Evolutionary conservation across 2,797 vertebrate genomes (phyloP).

Genomic region (Thalassophryne amazonica): DNA sequence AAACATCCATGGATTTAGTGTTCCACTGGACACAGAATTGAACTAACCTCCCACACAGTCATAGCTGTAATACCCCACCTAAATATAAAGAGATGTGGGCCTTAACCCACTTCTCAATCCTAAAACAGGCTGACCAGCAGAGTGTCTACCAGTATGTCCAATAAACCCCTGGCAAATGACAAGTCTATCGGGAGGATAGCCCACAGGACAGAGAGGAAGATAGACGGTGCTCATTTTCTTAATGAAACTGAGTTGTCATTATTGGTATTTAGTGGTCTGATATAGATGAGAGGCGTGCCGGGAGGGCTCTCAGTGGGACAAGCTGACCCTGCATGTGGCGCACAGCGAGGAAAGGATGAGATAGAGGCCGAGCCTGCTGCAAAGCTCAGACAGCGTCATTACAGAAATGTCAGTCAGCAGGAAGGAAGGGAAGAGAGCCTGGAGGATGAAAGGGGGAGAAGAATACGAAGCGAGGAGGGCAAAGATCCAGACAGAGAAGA

Average conservation of each 20-base stretch:
- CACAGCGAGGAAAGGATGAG: conserved; percentile 16
- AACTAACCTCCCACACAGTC: conserved; percentile 30
- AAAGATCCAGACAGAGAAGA: conserved; percentile 8
- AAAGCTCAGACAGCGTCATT: conserved; percentile 59
- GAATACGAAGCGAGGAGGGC: neutral
- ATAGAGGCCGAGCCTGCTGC: conserved; percentile 33
- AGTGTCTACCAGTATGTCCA: conserved; percentile 14
- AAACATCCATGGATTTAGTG: conserved; percentile 6
- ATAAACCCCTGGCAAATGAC: conserved; percentile 22
- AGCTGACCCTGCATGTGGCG: conserved; percentile 13
- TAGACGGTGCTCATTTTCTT: conserved; percentile 15
- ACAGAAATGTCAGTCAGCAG: conserved; percentile 69
- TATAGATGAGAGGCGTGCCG: conserved; percentile 25
- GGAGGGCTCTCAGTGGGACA: conserved; percentile 16
- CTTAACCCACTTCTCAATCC: conserved; percentile 60
- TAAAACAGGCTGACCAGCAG: conserved; percentile 39
- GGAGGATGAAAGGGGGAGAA: conserved; percentile 6
- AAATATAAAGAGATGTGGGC: conserved; percentile 41
- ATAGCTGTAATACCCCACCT: conserved; percentile 37
- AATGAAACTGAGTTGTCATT: conserved; percentile 31
- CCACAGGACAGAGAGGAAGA: conserved; percentile 17
- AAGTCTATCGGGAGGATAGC: conserved; percentile 3
- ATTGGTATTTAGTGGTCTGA: conserved; percentile 38
- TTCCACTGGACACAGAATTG: conserved; percentile 39
- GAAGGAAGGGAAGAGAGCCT: conserved; percentile 34